Evolutionary conservation across 2,113 vertebrate species (phyloP), one percentile per base, ranked within the genome.

Genomic region (Sceloporus tristichus): DNA sequence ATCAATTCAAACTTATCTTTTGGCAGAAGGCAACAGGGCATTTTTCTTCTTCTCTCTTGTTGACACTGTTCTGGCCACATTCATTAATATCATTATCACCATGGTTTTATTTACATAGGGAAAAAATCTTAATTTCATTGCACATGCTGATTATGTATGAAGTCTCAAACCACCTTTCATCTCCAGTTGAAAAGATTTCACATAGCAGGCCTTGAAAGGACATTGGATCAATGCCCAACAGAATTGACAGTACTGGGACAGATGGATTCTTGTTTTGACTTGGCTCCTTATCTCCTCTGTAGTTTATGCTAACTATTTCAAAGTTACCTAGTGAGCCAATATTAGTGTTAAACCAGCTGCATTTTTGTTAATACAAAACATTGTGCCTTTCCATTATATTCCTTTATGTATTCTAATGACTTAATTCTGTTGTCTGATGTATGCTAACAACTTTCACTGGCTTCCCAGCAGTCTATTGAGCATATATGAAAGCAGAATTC

Each of bases 401-500:
- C 18, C 1, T 70, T 86, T 59, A 83, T 75, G 73, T 82, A 79
- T 75, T 21, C 65, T 42, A 76, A 71, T 13, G 9, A 1, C 10
- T 29, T 62, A 85, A 59, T 62, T 0, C 71, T 34, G 18, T 9
- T 14, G 54, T 87, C 73, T 74, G 82, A 87, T 88, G 75, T 34
- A 5, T 42, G 0, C 16, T 56, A 42, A 5, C 25, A 3, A 0
- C 65, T 48, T 42, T 48, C 42, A 1, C 78, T 0, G 42, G 34
- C 71, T 73, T 29, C 25, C 65, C 68, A 87, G 1, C 0, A 10
- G 70, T 13, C 11, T n/a, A 56, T 53, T 2, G 34, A 11, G 0
- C 4, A 81, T 85, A 40, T 65, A 83, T 77, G 27, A 0, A 9
- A 91, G 80, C 56, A 13, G 59, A 11, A 42, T 92, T 93, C 53